Percentiles rank a stretch among this genome's conserved stretches.
phyloP scores from a whole-genome alignment of 2,797 vertebrate species.

The Carduelis carduelis region DNA sequence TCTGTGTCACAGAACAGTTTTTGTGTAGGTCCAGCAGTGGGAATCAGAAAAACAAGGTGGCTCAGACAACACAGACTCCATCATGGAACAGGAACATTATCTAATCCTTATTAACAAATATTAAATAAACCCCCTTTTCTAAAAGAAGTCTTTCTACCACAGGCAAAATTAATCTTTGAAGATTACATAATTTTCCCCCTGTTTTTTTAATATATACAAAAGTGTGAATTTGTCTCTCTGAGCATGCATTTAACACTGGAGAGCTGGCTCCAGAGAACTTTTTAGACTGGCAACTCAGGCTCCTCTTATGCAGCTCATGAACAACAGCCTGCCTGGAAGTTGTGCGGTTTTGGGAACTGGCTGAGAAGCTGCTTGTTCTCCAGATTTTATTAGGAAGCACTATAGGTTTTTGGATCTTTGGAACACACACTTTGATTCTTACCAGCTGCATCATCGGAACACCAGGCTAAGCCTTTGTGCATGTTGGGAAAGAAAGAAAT shows the following conservation, averaged over 20 bases:
- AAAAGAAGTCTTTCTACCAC: neutral
- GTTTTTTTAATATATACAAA: neutral
- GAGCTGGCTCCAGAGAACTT: neutral
- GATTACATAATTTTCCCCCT: fast-evolving
- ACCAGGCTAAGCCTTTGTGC: neutral
- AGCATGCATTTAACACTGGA: neutral
- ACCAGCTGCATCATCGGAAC: neutral
- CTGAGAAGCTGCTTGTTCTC: neutral
- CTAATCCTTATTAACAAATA: neutral
- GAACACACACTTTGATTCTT: neutral
- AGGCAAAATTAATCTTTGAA: neutral
- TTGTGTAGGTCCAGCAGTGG: neutral
- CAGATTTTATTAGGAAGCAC: neutral
- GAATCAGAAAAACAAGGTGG: neutral
- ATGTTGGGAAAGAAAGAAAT: neutral
- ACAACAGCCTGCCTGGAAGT: neutral
- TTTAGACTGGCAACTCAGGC: neutral
- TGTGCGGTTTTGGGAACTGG: neutral
- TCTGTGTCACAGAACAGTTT: neutral
- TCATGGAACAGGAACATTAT: neutral
- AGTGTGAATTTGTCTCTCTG: neutral
- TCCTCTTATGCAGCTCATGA: neutral
- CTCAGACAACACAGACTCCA: neutral
- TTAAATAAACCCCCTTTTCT: fast-evolving
- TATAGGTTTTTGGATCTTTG: neutral